Evolutionary conservation across 1,140 invertebrate genomes (phyloP), one percentile per base, ranked within the genome.

Genomic region (Hylaeus anthracinus): DNA sequence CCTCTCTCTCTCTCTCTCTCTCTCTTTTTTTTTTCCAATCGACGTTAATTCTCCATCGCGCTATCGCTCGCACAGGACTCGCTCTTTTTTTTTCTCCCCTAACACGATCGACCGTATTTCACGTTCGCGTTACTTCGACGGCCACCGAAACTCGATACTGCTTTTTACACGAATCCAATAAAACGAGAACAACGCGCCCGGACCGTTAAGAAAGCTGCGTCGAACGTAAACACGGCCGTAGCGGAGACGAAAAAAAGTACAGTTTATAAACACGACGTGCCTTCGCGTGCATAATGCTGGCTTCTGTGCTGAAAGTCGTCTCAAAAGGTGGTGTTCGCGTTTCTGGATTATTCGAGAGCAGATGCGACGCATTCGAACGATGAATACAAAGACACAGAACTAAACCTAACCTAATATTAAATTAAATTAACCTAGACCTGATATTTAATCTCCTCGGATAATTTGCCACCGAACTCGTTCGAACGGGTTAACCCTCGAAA

Each of bases 31-130:
- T 63, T 41, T 26, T n/a, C 53, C 51, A 37, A 63, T 43, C 58
- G 37, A 15, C 58, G 39, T 71, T 78, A 71, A 78, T 78, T 78
- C 53, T n/a, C 15, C 43, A 26, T 41, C 65, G 9, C 74, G 37
- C 41, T 77, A 39, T 69, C 41, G 37, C 43, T 77, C 65, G 39
- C 43, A 61, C 10, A 39, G 26, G n/a, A 15, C 15, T 15, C 8
- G 45, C 37, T 37, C 37, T 69, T 45, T 61, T 41, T 41, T 37
- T 51, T 15, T 37, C 43, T 64, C 43, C 12, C 12, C 9, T 39
- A 26, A 45, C 73, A 48, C 64, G 14, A 10, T 43, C 37, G n/a
- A n/a, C 39, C 53, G 45, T 58, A 37, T 65, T 74, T 53, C 15
- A 65, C 14, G 41, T 55, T 66, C 63, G 39, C n/a, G 63, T 58